Base-by-base conservation (phyloP, 2,888 invertebrate species). In the Orgyia antiqua region DNA sequence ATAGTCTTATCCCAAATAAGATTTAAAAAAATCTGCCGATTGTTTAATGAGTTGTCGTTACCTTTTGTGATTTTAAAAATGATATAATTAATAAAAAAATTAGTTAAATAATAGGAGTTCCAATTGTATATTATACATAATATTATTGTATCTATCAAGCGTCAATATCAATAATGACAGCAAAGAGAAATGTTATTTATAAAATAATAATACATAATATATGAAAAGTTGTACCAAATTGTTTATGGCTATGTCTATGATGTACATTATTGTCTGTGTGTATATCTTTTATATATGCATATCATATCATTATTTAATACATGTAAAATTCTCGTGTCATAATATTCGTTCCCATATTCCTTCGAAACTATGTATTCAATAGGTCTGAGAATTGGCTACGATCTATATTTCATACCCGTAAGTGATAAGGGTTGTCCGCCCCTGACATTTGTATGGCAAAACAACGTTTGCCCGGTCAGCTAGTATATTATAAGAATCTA, bases 71-170 rank as follows among this genome's bases (percentile, higher is more conserved):
- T 84, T 77, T 75, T 71, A 69, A 62, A 56, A 55, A 52, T 46
- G 50, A 47, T 69, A 63, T 59, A 60, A 15, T 15, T 15, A 60
- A 61, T 61, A 60, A 49, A 64, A 62, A 68, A 77, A 75, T 79
- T 86, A 87, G 80, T 71, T 84, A 79, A 73, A 78, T 59, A 58
- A 79, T 87, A 87, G 87, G 84, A 87, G 86, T 77, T 86, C 83
- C 86, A 87, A 86, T 84, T 84, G 80, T 80, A 76, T 83, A 83
- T 76, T 82, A 80, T 77, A 79, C 72, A 72, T 80, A 79, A 73
- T n/a, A n/a, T 69, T 74, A 73, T 71, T 66, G 70, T 68, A 66
- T 65, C 68, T 68, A 69, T 65, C 54, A 43, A 51, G 61, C 68
- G 61, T 69, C 64, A 51, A 61, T 74, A 65, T 60, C 52, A 44